Base-by-base conservation (phyloP, 2,113 vertebrate genomes). In the Phyllostomus discolor region DNA sequence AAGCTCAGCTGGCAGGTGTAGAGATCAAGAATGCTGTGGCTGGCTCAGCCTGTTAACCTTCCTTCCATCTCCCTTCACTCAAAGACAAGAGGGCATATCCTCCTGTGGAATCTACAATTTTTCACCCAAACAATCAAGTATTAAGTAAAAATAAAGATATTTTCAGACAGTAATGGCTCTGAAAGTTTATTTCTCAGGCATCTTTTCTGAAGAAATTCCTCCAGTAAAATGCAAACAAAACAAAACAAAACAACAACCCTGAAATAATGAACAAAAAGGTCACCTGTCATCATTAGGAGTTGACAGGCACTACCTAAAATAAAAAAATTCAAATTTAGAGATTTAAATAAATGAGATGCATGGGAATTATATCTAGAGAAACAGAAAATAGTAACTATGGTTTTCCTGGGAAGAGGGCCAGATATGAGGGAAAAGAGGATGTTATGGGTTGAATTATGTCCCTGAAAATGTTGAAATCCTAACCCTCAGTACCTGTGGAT, bases 171-270 rank as follows among this genome's bases (percentile, higher is more conserved):
- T 67, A 94, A 41, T 76, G 28, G 48, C 33, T 86, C 31, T 66
- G 12, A 83, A 76, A 75, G 22, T 64, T 87, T 76, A 67, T 73
- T 92, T 96, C 59, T 95, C 22, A 78, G 24, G 59, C 28, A 96
- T 78, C 38, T 33, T 90, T 86, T 83, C 35, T 87, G 43, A 96
- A 97, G 28, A 92, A 86, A 92, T 93, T 92, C 17, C 52, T 94
- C 20, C n/a, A 87, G 76, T 7, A 90, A 86, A 90, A 86, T n/a
- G 50, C 72, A 88, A 82, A 86, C 54, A 41, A 41, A 41, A 41
- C 38, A 41, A 41, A 41, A 41, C 38, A 41, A 59, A 59, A 2
- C 20, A 20, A 57, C 19, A 1, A 57, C 54, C 35, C 54, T 28
- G 14, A 9, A 83, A 87, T 69, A 6, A 90, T 31, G 2, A 67